Conservation (phyloP, 2,797 vertebrate species). For the Sandelia bainsii region DNA sequence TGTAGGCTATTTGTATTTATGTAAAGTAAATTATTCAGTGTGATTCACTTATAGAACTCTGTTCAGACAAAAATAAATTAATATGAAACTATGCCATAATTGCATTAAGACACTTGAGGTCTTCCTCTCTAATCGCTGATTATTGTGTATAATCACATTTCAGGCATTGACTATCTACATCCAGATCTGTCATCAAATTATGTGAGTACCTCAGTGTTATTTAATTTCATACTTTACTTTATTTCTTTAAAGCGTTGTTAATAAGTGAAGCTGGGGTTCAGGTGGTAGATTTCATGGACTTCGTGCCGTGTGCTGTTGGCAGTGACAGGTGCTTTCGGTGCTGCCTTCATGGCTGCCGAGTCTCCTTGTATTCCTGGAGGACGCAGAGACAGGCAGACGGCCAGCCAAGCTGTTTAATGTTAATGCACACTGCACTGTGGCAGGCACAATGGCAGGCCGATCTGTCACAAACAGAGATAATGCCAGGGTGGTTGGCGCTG, state of each 20-base stretch:
- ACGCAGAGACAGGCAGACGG: conserved; percentile 69
- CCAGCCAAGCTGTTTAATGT: conserved; percentile 81
- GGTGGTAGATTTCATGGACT: conserved; percentile 44
- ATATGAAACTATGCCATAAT: not conserved
- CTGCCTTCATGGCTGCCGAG: conserved; percentile 69
- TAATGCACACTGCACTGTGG: conserved; percentile 76
- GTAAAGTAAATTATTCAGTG: too few species aligned
- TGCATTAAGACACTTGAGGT: not conserved
- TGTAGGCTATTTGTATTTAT: not conserved
- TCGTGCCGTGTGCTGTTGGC: conserved; percentile 46
- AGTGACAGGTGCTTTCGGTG: conserved; percentile 72
- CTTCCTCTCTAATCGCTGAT: conserved; percentile 35
- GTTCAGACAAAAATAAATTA: conserved; percentile 7
- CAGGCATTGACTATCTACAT: conserved; percentile 99
- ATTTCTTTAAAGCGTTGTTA: conserved; percentile 43
- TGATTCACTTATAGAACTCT: too few species aligned
- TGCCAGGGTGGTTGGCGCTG: conserved; percentile 78
- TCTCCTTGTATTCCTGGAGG: conserved; percentile 76
- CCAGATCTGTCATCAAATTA: conserved; percentile 98
- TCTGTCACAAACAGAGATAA: conserved; percentile 81
- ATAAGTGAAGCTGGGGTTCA: conserved; percentile 43
- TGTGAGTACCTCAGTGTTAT: conserved; percentile 88
- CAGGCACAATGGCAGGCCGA: conserved; percentile 77
- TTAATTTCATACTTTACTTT: conserved; percentile 42
- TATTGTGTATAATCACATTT: conserved; percentile 70